Percentiles rank a stretch among this genome's conserved stretches.
These are phyloP conservation scores for Parapsyche elsis DNA, from an alignment of 1,140 invertebrate species.

Conservation along the genomic window DNA sequence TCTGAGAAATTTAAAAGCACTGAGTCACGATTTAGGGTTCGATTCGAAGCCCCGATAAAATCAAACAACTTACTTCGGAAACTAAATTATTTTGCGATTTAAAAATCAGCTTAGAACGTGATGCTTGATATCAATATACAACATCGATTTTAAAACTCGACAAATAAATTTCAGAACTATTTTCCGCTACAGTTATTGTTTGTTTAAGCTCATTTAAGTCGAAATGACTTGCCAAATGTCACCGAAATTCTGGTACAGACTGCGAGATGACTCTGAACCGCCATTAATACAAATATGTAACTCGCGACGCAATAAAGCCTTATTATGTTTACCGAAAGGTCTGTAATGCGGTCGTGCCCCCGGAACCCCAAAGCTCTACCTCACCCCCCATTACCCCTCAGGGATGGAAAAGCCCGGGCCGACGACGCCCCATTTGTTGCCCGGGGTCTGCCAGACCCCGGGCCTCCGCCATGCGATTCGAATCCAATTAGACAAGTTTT, in stretches of 20 bases:
- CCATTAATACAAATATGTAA: conserved; percentile 42
- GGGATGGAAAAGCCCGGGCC: neutral
- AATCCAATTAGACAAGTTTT: conserved; percentile 43
- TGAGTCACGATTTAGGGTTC: no score
- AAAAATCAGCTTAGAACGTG: no score
- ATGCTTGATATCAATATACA: no score
- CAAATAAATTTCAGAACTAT: no score
- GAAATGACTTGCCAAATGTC: neutral
- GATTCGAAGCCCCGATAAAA: no score
- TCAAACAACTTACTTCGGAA: no score
- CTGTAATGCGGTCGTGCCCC: conserved; percentile 22
- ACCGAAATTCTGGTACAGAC: neutral
- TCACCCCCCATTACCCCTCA: neutral
- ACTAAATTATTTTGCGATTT: no score
- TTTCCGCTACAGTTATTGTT: no score
- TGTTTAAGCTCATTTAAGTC: no score
- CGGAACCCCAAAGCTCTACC: neutral
- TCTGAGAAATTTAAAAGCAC: no score
- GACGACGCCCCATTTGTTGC: neutral
- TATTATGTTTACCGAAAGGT: conserved; percentile 40
- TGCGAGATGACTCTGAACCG: neutral
- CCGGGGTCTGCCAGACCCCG: neutral
- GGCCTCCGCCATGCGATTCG: conserved; percentile 28
- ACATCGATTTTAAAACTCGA: no score
- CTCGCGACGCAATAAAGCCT: conserved; percentile 33